Conservation (phyloP, 2,113 vertebrate species). For the Theropithecus gelada region DNA sequence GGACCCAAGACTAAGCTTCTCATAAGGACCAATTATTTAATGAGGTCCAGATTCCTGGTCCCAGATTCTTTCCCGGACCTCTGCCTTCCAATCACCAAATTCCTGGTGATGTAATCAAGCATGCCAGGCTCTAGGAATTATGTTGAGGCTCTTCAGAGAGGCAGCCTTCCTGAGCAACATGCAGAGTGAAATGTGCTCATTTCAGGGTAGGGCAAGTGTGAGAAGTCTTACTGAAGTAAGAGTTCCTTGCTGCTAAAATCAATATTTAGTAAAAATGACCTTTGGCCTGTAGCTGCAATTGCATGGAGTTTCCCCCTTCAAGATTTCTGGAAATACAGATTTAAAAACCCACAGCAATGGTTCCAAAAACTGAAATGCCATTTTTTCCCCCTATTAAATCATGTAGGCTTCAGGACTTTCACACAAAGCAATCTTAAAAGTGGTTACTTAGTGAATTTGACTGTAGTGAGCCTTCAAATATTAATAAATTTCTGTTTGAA, state of each 20-base stretch:
- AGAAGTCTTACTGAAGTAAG: not conserved
- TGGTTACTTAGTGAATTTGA: not conserved
- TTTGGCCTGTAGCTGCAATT: not conserved
- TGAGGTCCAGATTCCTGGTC: not conserved
- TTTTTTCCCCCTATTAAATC: not conserved
- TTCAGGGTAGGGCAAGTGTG: not conserved
- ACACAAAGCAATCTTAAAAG: not conserved
- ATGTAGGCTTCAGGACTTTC: not conserved
- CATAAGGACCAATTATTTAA: slow-evolving; percentile 7
- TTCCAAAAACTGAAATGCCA: not conserved
- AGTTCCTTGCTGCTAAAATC: not conserved
- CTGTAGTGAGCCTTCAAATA: slow-evolving; percentile 17
- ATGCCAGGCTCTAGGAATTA: not conserved
- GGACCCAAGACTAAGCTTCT: not conserved
- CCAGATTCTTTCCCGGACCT: not conserved
- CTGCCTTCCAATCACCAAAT: not conserved
- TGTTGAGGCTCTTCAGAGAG: not conserved
- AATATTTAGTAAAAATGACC: not conserved
- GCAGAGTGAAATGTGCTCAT: not conserved
- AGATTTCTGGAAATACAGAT: not conserved
- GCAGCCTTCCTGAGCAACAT: not conserved
- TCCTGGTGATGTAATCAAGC: not conserved
- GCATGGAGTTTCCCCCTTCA: not conserved
- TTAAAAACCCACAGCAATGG: not conserved
- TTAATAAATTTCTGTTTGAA: not conserved